These are phyloP conservation scores for Eilema griseolum DNA, from an alignment of 2,888 invertebrate species.

Conservation along the genomic window DNA sequence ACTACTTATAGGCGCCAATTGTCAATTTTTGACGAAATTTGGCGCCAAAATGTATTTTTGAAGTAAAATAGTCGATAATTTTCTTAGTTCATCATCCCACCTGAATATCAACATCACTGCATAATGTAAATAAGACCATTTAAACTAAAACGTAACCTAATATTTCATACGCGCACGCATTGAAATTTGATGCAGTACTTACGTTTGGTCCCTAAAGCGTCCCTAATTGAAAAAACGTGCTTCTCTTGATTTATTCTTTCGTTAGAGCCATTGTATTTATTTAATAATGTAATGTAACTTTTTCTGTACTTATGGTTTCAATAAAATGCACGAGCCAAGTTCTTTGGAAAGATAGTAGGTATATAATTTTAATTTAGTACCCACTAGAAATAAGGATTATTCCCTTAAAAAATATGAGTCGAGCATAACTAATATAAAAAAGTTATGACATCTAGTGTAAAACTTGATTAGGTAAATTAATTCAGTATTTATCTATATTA, in stretches of 20 bases:
- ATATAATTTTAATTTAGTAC: too few species aligned
- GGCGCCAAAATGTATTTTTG: neutral
- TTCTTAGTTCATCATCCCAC: neutral
- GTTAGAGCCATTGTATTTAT: conserved; percentile 12
- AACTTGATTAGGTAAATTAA: too few species aligned
- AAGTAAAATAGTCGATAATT: neutral
- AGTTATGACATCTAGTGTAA: too few species aligned
- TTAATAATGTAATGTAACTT: conserved; percentile 12
- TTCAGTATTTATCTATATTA: too few species aligned
- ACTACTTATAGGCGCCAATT: neutral
- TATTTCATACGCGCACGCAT: conserved; percentile 34
- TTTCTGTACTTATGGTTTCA: neutral
- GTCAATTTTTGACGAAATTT: neutral
- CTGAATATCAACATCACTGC: neutral
- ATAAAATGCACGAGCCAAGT: neutral
- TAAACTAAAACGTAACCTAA: conserved; percentile 20
- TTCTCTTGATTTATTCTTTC: conserved; percentile 40
- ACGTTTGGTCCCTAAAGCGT: conserved; percentile 41
- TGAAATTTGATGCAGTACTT: conserved; percentile 41
- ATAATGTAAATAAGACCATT: neutral
- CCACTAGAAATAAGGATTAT: neutral
- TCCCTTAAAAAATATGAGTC: neutral
- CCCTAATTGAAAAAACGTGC: conserved; percentile 38
- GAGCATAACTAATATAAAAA: too few species aligned
- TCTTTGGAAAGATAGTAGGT: neutral